Conservation (phyloP, 2,797 vertebrate species). For the Myotis myotis region DNA sequence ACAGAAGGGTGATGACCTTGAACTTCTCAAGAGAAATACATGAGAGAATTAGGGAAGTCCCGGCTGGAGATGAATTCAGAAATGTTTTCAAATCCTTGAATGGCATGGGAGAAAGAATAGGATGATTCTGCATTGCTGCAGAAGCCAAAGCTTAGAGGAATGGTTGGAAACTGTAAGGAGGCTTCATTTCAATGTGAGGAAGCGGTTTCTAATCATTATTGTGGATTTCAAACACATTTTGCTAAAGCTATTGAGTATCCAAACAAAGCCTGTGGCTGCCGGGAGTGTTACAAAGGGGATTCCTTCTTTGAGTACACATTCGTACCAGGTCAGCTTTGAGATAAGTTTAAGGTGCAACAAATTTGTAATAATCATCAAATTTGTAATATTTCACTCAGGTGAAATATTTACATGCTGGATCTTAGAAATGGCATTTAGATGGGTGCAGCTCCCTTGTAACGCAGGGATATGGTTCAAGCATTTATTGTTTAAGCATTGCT, state of each 20-base stretch:
- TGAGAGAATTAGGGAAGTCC: slow-evolving; percentile 38
- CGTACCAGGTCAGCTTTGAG: background rate
- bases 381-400: background rate
- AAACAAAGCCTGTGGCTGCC: background rate
- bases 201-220: background rate
- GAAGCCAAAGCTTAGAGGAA: background rate
- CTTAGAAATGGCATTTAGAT: background rate
- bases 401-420: background rate
- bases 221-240: background rate
- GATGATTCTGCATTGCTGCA: background rate
- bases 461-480: background rate
- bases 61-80: slow-evolving; percentile 6
- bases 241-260: background rate
- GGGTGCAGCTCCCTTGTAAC: background rate
- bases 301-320: background rate
- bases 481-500: background rate
- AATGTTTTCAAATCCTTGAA: slow-evolving; percentile 45
- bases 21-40: slow-evolving; percentile 28
- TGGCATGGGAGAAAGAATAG: background rate
- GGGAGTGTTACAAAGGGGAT: background rate
- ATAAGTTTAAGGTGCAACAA: background rate
- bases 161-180: background rate
- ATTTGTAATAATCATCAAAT: background rate
- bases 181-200: background rate
- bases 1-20: background rate